phyloP scores from a whole-genome alignment of 2,113 vertebrate species.

The Mobula hypostoma region DNA sequence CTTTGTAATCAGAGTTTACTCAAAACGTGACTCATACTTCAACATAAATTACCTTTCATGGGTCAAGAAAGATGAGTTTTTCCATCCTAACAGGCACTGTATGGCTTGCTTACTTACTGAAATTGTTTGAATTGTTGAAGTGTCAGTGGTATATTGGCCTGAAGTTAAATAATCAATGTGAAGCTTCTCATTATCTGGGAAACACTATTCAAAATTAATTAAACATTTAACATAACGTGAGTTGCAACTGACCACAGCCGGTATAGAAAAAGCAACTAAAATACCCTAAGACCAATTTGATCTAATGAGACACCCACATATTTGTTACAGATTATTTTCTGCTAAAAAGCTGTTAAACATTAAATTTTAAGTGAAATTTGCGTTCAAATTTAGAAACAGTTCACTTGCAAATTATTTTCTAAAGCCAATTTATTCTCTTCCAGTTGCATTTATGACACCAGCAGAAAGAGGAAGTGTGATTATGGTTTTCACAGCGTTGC shows the following conservation, averaged over 20 bases:
- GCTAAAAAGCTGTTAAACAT: neutral
- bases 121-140: conserved; percentile 9
- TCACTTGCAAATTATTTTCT: neutral
- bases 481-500: neutral
- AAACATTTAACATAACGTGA: neutral
- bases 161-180: neutral
- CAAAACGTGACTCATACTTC: neutral
- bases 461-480: neutral
- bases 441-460: neutral
- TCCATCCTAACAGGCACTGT: neutral
- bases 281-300: neutral
- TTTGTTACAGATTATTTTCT: neutral
- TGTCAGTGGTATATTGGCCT: neutral
- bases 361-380: neutral
- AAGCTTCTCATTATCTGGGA: conserved; percentile 20
- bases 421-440: neutral
- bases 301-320: neutral
- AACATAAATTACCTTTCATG: neutral
- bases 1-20: neutral
- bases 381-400: neutral
- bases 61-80: neutral
- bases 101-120: neutral
- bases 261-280: neutral
- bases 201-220: conserved; percentile 1
- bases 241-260: neutral